A percentile compares a stretch with the other conserved stretches of the same genome.
Evolutionary conservation across 2,888 invertebrate species (phyloP).

Genomic region (Dryadula phaetusa): DNA sequence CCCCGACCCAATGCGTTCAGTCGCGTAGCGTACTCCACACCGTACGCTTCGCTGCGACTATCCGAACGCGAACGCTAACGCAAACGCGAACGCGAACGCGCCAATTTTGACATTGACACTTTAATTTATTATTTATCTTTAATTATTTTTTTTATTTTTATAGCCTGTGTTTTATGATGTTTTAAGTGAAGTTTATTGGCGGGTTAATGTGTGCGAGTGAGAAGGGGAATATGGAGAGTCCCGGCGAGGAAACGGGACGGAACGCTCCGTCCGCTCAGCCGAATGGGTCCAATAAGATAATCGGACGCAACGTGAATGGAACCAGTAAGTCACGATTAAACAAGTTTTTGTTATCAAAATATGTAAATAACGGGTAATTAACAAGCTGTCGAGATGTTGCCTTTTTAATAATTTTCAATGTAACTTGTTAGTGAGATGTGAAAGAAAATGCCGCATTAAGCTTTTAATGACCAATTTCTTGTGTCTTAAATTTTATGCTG

Average conservation of each 20-base stretch:
- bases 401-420: constrained; percentile 22
- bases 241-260: constrained; percentile 80
- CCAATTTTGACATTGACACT: constrained; percentile 39
- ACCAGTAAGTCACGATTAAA: constrained; percentile 83
- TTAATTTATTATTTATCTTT: constrained; percentile 38
- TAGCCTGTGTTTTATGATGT: constrained; percentile 43
- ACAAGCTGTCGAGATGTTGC: constrained; percentile 12
- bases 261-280: constrained; percentile 74
- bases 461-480: constrained; percentile 18
- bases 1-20: constrained; percentile 59
- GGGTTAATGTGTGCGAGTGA: constrained; percentile 81
- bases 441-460: constrained; percentile 19
- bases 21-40: constrained; percentile 72
- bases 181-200: constrained; percentile 70
- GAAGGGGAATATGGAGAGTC: constrained; percentile 78
- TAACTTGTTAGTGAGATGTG: constrained; percentile 7
- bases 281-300: constrained; percentile 85
- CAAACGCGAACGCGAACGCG: constrained; percentile 50
- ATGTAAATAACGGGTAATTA: constrained; percentile 26
- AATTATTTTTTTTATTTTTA: constrained; percentile 37
- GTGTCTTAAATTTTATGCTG: background rate
- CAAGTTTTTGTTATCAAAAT: constrained; percentile 39
- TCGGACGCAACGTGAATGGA: constrained; percentile 87
- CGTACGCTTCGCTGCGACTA: constrained; percentile 68
- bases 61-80: constrained; percentile 48